A percentile compares a stretch with the other conserved stretches of the same genome.
Evolutionary conservation across 2,797 vertebrate genomes (phyloP).

Genomic region (Sebastes matsubarae): DNA sequence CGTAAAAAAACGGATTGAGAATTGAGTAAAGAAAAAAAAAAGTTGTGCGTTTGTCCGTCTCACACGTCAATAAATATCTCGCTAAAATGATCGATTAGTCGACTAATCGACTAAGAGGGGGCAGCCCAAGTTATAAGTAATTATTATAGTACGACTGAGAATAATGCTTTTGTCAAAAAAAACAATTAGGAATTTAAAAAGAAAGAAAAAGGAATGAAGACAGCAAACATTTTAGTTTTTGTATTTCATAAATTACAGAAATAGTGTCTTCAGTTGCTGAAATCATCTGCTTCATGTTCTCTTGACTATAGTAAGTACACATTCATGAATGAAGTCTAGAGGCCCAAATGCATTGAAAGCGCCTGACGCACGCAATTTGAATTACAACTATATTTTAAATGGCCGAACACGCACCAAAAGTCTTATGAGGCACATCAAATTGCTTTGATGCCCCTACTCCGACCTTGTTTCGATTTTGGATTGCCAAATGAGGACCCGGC

Average conservation of each 20-base stretch:
- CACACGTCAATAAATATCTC: constrained; percentile 59
- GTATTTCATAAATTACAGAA: neutral
- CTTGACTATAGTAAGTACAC: neutral
- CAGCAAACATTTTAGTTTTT: neutral
- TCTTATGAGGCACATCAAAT: neutral
- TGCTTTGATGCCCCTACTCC: neutral
- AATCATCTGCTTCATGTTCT: neutral
- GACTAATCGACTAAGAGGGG: too few species aligned
- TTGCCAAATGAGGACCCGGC: neutral
- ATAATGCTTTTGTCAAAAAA: neutral
- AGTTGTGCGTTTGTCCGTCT: constrained; percentile 17
- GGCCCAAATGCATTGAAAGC: neutral
- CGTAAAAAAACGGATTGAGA: too few species aligned
- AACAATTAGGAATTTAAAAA: neutral
- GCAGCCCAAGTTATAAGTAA: too few species aligned
- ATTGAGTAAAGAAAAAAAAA: neutral
- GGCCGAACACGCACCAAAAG: neutral
- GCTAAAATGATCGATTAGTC: neutral
- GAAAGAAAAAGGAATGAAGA: neutral
- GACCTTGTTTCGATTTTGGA: neutral
- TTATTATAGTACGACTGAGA: neutral
- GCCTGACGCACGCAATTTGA: neutral
- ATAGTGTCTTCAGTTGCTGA: neutral
- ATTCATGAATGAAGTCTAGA: neutral
- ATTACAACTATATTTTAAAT: neutral